Evolutionary conservation across 2,888 invertebrate species (phyloP).

Genomic region (Sarcophaga carnaria): DNA sequence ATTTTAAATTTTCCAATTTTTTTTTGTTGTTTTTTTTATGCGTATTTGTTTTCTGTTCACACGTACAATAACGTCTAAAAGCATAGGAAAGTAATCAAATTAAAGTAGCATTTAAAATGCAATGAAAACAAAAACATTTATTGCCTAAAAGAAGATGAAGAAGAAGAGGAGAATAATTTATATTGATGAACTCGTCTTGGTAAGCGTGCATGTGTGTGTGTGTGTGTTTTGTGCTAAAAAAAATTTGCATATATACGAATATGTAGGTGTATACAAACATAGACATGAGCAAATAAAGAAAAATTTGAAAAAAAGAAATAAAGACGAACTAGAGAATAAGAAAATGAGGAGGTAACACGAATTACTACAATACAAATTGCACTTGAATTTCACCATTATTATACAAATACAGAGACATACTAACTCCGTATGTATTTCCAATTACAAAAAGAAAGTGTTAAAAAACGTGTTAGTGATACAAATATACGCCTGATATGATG

Average conservation of each 20-base stretch:
- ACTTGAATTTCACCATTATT: conserved; percentile 28
- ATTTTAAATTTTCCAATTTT: neutral
- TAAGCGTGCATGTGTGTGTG: neutral
- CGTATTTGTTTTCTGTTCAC: conserved; percentile 7
- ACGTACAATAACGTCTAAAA: neutral
- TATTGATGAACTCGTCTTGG: neutral
- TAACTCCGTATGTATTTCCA: neutral
- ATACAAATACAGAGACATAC: conserved; percentile 2
- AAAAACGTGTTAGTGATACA: neutral
- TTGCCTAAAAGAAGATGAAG: neutral
- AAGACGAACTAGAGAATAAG: neutral
- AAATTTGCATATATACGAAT: too few species aligned
- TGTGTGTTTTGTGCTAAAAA: neutral
- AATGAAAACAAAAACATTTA: conserved; percentile 17
- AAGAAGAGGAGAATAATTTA: neutral
- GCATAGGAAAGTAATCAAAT: conserved; percentile 59
- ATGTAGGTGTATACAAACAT: neutral
- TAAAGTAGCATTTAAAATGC: conserved; percentile 56
- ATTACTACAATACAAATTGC: conserved; percentile 4
- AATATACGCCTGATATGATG: neutral
- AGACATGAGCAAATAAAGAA: neutral
- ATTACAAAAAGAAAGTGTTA: neutral
- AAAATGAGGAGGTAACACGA: neutral
- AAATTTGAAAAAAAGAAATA: neutral
- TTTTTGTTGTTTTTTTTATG: neutral